Evolutionary conservation across 2,797 vertebrate genomes (phyloP), one percentile per base, ranked within the genome.

Genomic region (Typhlichthys eigenmanni): DNA sequence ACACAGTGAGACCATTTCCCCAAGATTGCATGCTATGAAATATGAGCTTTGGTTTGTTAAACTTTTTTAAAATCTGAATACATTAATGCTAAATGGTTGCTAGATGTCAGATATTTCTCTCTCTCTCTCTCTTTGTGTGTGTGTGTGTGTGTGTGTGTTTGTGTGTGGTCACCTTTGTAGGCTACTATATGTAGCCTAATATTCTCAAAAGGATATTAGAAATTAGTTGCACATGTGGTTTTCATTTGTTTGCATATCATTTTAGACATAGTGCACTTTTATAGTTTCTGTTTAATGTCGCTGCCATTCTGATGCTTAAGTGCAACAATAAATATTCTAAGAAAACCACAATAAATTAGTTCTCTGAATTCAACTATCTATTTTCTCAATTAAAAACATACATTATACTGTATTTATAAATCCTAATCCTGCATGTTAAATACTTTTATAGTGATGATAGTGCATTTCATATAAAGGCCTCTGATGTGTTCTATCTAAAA

Each of bases 201-300:
- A 34, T 45, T 68, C 58, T 73, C 54, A 51, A 49, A 66, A 67
- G 78, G 56, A 74, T 66, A 73, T 79, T 68, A 58, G 55, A 70
- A 76, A 64, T 19, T 59, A 51, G 67, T 64, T 56, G 69, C 65
- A 80, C 90, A 91, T 78, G 75, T 90, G 88, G 83, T 86, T 91
- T 82, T 76, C 69, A 87, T 92, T 90, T 81, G 58, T 43, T 61
- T 71, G 7, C 60, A 47, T 72, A 62, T 64, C 13, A 61, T 16
- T 59, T 29, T 38, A n/a, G 47, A 55, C 74, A 65, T 14, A 60
- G 46, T 16, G 62, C 52, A 58, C 66, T 76, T 74, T 75, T 81
- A 75, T 85, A 83, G 75, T 87, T 66, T 78, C 68, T 76, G 60
- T 54, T 80, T 86, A 79, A 85, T 79, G 53, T 54, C 79, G 68